Evolutionary conservation across 2,113 vertebrate genomes (phyloP), one percentile per base, ranked within the genome.

Genomic region (Isichthys henryi): DNA sequence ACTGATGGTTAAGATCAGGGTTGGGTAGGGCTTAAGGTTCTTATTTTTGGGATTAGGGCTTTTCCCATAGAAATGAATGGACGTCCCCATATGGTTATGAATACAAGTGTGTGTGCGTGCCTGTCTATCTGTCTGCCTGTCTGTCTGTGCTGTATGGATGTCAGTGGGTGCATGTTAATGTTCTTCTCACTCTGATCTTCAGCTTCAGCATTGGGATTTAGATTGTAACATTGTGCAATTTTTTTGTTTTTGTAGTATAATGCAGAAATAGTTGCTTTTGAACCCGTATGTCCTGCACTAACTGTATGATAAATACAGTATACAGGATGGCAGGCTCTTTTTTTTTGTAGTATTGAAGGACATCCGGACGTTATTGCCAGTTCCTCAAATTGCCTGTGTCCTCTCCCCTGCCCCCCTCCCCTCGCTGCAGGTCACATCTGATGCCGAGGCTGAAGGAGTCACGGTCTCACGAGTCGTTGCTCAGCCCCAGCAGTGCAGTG

Each of bases 361-460:
- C 35, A 3, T 39, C 31, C 56, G 31, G 49, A 86, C 0, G 27
- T 93, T 91, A 10, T 31, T 58, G 46, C 23, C 19, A 62, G 80
- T 27, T 35, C 88, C 27, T 90, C 53, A 85, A 39, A 49, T 48
- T 82, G 93, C 52, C 86, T 10, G n/a, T 52, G 89, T 91, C 53
- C 5, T 23, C 31, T 86, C 53, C 66, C 27, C 35, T 39, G 35
- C 11, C 70, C 70, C 23, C 39, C 66, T 70, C 66, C 0, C 0
- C 0, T 56, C 39, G 5, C 8, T 90, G 88, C 89, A 99, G 98
- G 97, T 98, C 98, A 95, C 97, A 99, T 97, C 97, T 99, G 96
- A 99, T 99, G 98, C 98, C 97, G 91, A 99, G 98, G 95, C 97
- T 99, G 98, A 99, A 99, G 93, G 98, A 99, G 95, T 99, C 98